Conservation (phyloP, 2,113 vertebrate genomes). For the Calyptomena viridis region DNA sequence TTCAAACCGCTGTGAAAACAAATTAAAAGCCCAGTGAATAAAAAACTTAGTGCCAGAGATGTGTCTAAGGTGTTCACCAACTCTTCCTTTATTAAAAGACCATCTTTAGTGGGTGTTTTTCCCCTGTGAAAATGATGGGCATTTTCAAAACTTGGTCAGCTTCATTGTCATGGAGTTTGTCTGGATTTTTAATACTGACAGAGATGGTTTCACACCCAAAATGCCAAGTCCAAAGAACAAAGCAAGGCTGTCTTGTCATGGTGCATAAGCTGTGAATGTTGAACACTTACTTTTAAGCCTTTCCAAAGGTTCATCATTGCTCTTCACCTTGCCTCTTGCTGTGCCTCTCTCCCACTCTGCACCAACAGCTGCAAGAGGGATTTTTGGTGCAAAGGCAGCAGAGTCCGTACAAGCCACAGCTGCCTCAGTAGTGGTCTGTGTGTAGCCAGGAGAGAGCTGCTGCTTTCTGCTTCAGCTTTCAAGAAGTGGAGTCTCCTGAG, state of each 20-base stretch:
- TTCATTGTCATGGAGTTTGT: rapidly evolving
- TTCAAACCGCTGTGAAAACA: conserved; percentile 98
- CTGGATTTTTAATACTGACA: neutral
- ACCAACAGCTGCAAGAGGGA: neutral
- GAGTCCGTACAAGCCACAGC: neutral
- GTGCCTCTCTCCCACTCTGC: neutral
- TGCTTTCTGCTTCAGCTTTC: neutral
- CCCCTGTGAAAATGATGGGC: neutral
- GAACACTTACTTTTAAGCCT: neutral
- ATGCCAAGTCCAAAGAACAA: neutral
- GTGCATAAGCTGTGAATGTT: neutral
- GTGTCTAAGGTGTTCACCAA: conserved; percentile 88
- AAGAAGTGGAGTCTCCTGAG: neutral
- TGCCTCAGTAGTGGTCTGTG: rapidly evolving
- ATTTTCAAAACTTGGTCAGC: neutral
- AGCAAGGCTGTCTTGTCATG: neutral
- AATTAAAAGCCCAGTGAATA: conserved; percentile 97
- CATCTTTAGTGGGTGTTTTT: neutral
- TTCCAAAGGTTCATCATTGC: neutral
- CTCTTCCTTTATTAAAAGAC: conserved; percentile 71
- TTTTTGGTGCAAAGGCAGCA: neutral
- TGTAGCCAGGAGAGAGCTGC: neutral
- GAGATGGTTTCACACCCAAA: neutral
- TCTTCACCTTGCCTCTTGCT: neutral
- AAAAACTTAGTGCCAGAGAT: conserved; percentile 85